Evolutionary conservation across 2,113 vertebrate species (phyloP).

Genomic region (Notechis scutatus): DNA sequence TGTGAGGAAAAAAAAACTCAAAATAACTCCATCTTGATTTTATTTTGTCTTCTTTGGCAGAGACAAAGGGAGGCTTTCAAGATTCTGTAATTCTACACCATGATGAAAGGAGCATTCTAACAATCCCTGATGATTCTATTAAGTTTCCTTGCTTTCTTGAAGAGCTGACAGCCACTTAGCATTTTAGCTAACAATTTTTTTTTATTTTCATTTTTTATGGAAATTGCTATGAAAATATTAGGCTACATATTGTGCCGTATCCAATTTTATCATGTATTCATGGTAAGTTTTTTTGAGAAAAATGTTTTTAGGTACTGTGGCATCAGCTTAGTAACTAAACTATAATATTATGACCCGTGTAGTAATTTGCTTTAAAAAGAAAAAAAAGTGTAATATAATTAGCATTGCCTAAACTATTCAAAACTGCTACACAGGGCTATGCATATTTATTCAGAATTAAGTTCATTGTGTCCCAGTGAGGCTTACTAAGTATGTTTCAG

Average conservation of each 20-base stretch:
- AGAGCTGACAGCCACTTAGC: neutral
- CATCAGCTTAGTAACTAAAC: neutral
- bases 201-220: neutral
- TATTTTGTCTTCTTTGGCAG: neutral
- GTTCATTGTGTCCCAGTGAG: neutral
- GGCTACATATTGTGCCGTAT: neutral
- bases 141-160: neutral
- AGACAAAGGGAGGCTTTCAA: neutral
- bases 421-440: neutral
- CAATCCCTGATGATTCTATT: neutral
- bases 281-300: neutral
- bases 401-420: neutral
- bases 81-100: neutral
- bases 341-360: neutral
- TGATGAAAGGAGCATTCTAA: neutral
- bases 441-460: neutral
- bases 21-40: neutral
- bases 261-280: neutral
- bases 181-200: neutral
- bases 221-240: neutral
- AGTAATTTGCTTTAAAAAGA: neutral
- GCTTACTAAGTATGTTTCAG: neutral
- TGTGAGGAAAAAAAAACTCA: neutral
- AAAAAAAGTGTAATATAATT: neutral
- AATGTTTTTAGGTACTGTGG: neutral